phyloP scores from a whole-genome alignment of 2,888 invertebrate species.

The Heliconius aoede region DNA sequence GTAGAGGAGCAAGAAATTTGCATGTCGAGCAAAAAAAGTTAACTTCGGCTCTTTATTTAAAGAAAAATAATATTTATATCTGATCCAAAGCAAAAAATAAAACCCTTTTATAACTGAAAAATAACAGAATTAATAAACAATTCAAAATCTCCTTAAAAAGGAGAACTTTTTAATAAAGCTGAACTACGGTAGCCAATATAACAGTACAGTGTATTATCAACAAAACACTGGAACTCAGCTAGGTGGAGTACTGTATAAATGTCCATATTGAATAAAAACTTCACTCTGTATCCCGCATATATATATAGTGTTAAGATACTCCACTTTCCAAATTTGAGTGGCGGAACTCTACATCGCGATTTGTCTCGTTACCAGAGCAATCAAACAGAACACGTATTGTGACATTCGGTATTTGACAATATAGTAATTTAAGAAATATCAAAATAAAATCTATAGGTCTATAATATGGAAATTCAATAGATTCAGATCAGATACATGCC shows the following conservation, averaged over 20 bases:
- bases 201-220: neutral
- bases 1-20: no score
- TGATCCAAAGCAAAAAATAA: no score
- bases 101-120: no score
- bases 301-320: neutral
- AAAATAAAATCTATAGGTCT: neutral
- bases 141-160: neutral
- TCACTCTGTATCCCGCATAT: neutral
- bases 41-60: no score
- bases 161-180: constrained; percentile 5
- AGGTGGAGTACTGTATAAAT: neutral
- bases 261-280: neutral
- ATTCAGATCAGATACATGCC: neutral
- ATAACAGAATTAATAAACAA: neutral
- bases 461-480: neutral
- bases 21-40: no score
- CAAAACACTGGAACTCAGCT: neutral
- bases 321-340: fast-evolving
- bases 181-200: neutral
- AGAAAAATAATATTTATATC: no score
- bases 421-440: no score
- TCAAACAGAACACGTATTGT: no score
- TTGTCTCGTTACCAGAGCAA: no score
- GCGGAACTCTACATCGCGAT: no score
- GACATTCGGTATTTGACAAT: no score